Base-by-base conservation (phyloP, 2,113 vertebrate species). In the Marmota monax region DNA sequence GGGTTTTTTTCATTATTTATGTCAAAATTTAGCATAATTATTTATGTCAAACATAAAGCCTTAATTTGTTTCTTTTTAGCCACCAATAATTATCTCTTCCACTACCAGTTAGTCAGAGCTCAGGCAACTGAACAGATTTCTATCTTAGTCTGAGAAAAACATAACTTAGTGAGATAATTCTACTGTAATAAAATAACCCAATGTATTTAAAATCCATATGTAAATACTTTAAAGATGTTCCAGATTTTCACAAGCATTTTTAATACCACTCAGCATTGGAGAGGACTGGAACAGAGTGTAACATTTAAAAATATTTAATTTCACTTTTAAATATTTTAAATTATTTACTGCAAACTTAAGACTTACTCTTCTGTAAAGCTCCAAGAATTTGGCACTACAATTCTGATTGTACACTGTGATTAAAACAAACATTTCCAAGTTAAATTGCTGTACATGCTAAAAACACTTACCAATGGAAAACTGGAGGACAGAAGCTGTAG, bases 401-500 rank as follows among this genome's bases (percentile, higher is more conserved):
- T 88, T 27, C 67, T 85, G 73, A 92, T 29, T 39, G n/a, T 45
- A 73, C 23, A 65, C 32, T 61, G 70, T 48, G 29, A 95, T 56
- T 84, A 95, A 95, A 79, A 92, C 27, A 87, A 91, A 88, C 32
- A 73, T 88, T 97, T 98, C 56, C 18, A 94, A 88, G 17, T 65
- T 84, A 92, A 98, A 94, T 58, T 76, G 5, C 37, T 73, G 74
- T 51, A 58, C 90, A 34, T 82, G 20, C n/a, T 63, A 88, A 86
- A 65, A 96, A 58, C 96, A 99, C 99, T 99, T 98, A 99, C 99
- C 99, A 42, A 99, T 98, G 18, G 99, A 99, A 98, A 99, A 99
- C n/a, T 99, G 99, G 89, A 99, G 99, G 85, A 99, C 97, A 3
- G 99, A 99, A 45, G 99, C 99, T 96, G 99, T 99, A 97, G 99